Conservation (phyloP, 2,888 invertebrate genomes). For the Sinotaia quadrata region DNA sequence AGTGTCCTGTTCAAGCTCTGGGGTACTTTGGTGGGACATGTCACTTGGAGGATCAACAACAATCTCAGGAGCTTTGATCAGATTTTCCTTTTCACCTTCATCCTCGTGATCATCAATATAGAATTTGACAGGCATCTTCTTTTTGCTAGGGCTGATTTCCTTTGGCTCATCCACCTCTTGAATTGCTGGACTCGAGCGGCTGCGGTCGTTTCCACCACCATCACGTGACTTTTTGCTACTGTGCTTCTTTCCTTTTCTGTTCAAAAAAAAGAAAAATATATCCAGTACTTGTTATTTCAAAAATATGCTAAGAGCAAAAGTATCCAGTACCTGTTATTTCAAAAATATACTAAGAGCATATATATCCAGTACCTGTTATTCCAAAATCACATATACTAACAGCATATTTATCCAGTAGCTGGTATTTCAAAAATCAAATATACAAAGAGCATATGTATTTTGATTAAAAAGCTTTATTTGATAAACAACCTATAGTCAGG, state of each 20-base stretch:
- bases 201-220: constrained; percentile 24
- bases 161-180: constrained; percentile 28
- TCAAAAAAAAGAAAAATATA: not conserved
- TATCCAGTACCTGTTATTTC: too few species aligned
- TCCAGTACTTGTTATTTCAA: constrained; percentile 15
- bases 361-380: too few species aligned
- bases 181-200: constrained; percentile 28
- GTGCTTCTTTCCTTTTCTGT: constrained; percentile 38
- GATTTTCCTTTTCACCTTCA: constrained; percentile 47
- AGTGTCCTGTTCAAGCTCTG: constrained; percentile 21
- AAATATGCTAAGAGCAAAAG: constrained; percentile 2
- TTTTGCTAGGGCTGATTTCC: constrained; percentile 36
- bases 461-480: too few species aligned
- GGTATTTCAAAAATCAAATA: too few species aligned
- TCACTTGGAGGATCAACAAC: constrained; percentile 63
- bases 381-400: too few species aligned
- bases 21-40: constrained; percentile 7
- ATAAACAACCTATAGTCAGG: too few species aligned
- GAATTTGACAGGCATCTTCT: constrained; percentile 52
- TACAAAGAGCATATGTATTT: too few species aligned
- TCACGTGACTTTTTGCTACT: constrained; percentile 34
- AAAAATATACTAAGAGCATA: too few species aligned
- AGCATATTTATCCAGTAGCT: too few species aligned
- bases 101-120: constrained; percentile 59
- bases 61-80: constrained; percentile 55